Percentiles rank a stretch among this genome's conserved stretches.
phyloP scores from a whole-genome alignment of 2,888 invertebrate species.

The Coelinius sp. region DNA sequence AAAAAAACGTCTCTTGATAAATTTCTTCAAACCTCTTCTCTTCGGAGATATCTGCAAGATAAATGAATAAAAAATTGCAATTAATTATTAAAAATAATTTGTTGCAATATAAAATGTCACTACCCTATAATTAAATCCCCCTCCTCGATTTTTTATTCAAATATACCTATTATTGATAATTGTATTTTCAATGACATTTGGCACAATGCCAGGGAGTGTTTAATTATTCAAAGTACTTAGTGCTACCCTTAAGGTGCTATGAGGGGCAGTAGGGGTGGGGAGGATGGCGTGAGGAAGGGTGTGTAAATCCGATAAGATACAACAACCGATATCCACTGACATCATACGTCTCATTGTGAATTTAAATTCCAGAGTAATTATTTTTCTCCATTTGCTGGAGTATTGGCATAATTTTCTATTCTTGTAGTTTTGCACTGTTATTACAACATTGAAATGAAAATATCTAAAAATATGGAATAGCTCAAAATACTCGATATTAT shows the following conservation, averaged over 20 bases:
- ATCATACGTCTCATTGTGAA: neutral
- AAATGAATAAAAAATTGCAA: too few relatives aligned
- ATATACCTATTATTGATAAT: neutral
- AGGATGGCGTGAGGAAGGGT: neutral
- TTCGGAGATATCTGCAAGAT: too few relatives aligned
- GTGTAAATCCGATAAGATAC: neutral
- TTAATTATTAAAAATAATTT: too few relatives aligned
- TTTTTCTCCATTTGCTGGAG: neutral
- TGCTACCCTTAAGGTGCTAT: neutral
- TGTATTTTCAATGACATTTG: neutral
- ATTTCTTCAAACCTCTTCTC: too few relatives aligned
- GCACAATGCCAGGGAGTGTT: conserved; percentile 26
- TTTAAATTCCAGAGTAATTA: neutral
- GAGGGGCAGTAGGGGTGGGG: neutral
- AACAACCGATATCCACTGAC: neutral
- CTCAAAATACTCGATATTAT: too few relatives aligned
- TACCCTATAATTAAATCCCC: neutral
- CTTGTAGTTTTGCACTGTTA: neutral
- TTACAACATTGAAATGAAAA: neutral
- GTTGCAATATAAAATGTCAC: too few relatives aligned
- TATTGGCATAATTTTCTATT: neutral
- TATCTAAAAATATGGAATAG: neutral
- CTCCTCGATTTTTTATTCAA: neutral
- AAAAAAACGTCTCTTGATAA: too few relatives aligned
- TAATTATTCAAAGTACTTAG: conserved; percentile 47